Evolutionary conservation across 2,888 invertebrate genomes (phyloP), one percentile per base, ranked within the genome.

Genomic region (Nomada flava): DNA sequence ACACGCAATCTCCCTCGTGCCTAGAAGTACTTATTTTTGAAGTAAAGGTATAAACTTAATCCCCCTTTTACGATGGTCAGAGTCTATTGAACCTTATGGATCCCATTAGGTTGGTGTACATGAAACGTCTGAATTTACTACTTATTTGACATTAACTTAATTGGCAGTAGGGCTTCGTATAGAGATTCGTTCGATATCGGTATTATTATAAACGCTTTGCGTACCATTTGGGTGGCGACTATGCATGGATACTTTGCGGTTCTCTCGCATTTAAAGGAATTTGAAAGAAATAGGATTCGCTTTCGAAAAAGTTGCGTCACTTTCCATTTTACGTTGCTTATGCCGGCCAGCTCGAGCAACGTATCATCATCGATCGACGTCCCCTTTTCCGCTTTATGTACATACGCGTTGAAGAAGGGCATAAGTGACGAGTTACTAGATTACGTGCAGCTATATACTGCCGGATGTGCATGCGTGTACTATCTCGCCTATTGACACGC

Each of bases 291-390:
- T 11, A 13, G 15, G 11, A 36, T 44, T 63, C 7, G 2, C n/a
- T 23, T 65, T 70, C 10, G 47, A 75, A 74, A 84, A 83, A 81
- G n/a, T 86, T 84, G 76, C 86, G 84, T 86, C 87, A 88, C 90
- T 90, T 91, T 91, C 89, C 78, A 85, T 90, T 89, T 91, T 87
- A 88, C 65, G 78, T 79, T 83, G 75, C 76, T 84, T 73, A 71
- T 75, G 18, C 57, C 57, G 63, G 76, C 64, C 50, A 72, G 26
- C 70, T 52, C 44, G 53, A 68, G 65, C 73, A 74, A 76, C 69
- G 76, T 73, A 65, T 47, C 44, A 69, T 79, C 75, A 74, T 80
- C 82, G 80, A 83, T 84, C 76, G 64, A 47, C 57, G 73, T 76
- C 72, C 86, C 83, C 83, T 69, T 87, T 87, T 87, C 80, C 87